Evolutionary conservation across 2,113 vertebrate genomes (phyloP).

Genomic region (Tetrax tetrax): DNA sequence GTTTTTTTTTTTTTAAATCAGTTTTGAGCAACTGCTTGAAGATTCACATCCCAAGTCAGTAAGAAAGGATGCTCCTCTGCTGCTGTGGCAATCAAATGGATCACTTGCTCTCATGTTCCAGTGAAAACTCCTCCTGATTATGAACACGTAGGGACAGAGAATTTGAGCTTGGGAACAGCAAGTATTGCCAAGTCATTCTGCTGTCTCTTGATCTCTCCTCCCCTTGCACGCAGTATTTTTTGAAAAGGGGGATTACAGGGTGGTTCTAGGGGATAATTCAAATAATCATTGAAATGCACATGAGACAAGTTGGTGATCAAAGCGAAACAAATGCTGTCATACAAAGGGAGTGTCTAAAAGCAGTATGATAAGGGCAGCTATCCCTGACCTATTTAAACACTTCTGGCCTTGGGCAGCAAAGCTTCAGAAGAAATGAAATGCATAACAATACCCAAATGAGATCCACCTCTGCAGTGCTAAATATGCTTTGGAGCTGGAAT

Average conservation of each 20-base stretch:
- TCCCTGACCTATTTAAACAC: conserved; percentile 57
- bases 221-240: not conserved
- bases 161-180: not conserved
- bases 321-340: not conserved
- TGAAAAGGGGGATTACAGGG: not conserved
- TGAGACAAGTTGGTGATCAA: not conserved
- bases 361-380: conserved; percentile 12
- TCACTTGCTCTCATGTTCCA: not conserved
- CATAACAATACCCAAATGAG: conserved; percentile 43
- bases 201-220: not conserved
- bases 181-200: not conserved
- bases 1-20: not conserved
- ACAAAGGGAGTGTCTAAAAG: not conserved
- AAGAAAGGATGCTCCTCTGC: not conserved
- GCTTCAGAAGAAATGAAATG: conserved; percentile 37
- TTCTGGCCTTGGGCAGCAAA: conserved; percentile 45
- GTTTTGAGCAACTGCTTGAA: not conserved
- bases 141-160: not conserved
- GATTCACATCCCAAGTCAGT: not conserved
- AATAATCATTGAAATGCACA: not conserved
- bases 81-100: not conserved
- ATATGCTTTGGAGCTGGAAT: conserved; percentile 31
- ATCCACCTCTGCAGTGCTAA: conserved; percentile 55
- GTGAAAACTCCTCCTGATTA: not conserved
- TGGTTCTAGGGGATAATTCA: not conserved